Evolutionary conservation across 2,797 vertebrate genomes (phyloP).

Genomic region (Neosalanx taihuensis): DNA sequence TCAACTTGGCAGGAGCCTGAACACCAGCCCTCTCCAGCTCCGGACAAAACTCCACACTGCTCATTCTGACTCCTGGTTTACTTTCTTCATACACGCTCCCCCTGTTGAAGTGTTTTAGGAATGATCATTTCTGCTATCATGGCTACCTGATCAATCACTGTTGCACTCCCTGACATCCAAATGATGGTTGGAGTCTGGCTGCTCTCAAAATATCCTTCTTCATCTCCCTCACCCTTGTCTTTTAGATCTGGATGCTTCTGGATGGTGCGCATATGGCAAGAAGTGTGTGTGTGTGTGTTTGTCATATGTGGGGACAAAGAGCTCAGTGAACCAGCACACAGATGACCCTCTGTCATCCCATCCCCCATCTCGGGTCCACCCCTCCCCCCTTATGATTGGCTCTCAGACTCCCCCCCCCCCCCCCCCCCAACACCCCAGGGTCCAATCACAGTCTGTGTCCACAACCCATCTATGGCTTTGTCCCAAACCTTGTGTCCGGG

Average conservation of each 20-base stretch:
- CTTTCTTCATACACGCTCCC: not conserved
- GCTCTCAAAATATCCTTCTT: no score
- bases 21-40: not conserved
- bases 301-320: conserved; percentile 57
- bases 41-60: not conserved
- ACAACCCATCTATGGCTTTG: conserved; percentile 58
- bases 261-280: not conserved
- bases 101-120: no score
- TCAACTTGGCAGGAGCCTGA: conserved; percentile 30
- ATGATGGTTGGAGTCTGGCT: not conserved
- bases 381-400: conserved; percentile 8
- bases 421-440: conserved; percentile 44
- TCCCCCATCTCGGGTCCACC: conserved; percentile 27
- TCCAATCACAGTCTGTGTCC: conserved; percentile 57
- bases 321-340: conserved; percentile 60
- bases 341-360: conserved; percentile 39
- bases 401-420: conserved; percentile 10
- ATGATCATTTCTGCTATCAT: no score
- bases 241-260: not conserved
- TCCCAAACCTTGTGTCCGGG: conserved; percentile 52
- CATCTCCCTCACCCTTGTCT: not conserved
- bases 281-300: not conserved
- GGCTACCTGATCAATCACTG: no score
- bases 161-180: no score
- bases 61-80: not conserved